Percentiles rank a stretch among this genome's conserved stretches.
Evolutionary conservation across 2,113 vertebrate genomes (phyloP).

Genomic region (Pyxicephalus adspersus): DNA sequence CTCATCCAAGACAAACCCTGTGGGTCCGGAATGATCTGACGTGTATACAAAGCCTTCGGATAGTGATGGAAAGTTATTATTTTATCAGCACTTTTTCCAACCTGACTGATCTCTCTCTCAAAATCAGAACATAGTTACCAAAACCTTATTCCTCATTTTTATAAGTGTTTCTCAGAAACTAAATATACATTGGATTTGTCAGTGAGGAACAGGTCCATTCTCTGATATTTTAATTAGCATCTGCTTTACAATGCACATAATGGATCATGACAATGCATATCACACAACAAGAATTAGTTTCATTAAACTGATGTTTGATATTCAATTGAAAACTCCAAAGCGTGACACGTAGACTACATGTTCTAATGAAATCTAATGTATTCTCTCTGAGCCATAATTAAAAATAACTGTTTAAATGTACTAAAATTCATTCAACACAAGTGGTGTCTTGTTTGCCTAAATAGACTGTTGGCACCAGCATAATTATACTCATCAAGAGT

Average conservation of each 20-base stretch:
- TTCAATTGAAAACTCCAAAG: constrained; percentile 27
- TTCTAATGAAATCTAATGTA: constrained; percentile 41
- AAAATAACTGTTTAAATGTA: constrained; percentile 32
- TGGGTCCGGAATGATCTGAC: too few relatives aligned
- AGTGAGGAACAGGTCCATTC: not conserved
- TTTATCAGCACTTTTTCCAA: too few relatives aligned
- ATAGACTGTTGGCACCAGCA: constrained; percentile 33
- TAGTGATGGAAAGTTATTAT: too few relatives aligned
- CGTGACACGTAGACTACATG: constrained; percentile 9
- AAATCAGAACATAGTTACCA: too few relatives aligned
- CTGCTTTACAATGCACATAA: not conserved
- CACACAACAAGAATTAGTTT: constrained; percentile 16
- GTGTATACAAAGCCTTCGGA: too few relatives aligned
- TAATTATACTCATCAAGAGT: constrained; percentile 48
- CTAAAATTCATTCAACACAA: constrained; percentile 37
- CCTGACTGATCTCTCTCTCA: too few relatives aligned
- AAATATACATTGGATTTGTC: not conserved
- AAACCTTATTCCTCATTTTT: too few relatives aligned
- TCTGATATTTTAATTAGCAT: not conserved
- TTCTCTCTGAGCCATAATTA: constrained; percentile 28
- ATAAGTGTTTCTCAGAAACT: too few relatives aligned
- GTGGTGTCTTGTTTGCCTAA: constrained; percentile 35
- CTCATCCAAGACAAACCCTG: too few relatives aligned
- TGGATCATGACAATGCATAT: constrained; percentile 6
- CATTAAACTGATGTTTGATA: constrained; percentile 6